phyloP scores from a whole-genome alignment of 2,113 vertebrate genomes.

The Tinamus guttatus region DNA sequence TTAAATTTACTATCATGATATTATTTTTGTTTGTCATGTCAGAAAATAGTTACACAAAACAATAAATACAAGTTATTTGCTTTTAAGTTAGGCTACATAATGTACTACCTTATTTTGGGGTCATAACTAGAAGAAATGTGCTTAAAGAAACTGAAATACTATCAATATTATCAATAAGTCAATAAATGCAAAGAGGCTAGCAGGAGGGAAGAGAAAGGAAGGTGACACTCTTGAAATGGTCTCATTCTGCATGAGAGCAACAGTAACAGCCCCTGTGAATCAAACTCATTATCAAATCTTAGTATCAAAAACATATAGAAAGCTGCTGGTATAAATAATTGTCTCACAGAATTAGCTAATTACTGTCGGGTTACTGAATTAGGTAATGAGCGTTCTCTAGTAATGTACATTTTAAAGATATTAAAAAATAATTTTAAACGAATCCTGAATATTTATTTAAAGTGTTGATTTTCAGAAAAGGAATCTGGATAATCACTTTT shows the following conservation, averaged over 20 bases:
- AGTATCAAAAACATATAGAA: not conserved
- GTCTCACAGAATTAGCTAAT: not conserved
- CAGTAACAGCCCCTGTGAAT: not conserved
- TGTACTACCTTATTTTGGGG: not conserved
- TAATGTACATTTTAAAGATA: not conserved
- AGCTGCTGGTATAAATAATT: not conserved
- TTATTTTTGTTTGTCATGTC: not conserved
- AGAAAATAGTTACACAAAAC: not conserved
- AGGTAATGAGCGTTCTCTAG: not conserved
- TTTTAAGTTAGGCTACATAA: not conserved
- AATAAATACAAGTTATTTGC: not conserved
- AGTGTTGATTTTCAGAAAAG: not conserved
- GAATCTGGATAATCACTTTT: not conserved
- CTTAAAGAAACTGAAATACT: not conserved
- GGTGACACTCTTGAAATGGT: not conserved
- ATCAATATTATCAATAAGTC: not conserved
- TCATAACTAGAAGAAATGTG: not conserved
- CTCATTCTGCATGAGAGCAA: not conserved
- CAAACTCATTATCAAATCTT: not conserved
- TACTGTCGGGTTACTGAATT: not conserved
- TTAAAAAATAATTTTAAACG: not conserved
- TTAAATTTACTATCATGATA: fast-evolving
- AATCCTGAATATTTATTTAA: too few relatives aligned
- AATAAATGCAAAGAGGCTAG: not conserved
- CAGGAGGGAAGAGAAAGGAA: not conserved